phyloP scores from a whole-genome alignment of 2,888 invertebrate species.

The Aspidiotus rigidus region DNA sequence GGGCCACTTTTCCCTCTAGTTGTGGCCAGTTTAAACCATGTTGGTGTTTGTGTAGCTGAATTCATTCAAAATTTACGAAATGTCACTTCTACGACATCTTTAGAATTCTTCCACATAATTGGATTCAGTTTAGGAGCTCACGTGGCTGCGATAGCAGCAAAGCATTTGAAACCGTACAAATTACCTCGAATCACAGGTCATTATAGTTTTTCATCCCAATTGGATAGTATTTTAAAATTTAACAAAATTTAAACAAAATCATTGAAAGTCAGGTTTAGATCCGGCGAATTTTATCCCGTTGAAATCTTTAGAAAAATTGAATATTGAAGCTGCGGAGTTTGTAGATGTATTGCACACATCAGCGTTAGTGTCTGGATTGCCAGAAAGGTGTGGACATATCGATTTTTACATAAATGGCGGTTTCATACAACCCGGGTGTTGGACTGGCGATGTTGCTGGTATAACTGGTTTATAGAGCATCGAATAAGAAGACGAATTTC shows the following conservation, averaged over 20 bases:
- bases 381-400: constrained; percentile 56
- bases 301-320: constrained; percentile 49
- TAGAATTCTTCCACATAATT: constrained; percentile 48
- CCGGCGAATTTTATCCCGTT: constrained; percentile 53
- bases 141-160: constrained; percentile 44
- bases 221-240: background rate
- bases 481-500: too few species aligned
- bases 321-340: constrained; percentile 54
- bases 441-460: constrained; percentile 41
- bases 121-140: constrained; percentile 60
- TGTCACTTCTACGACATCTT: constrained; percentile 14
- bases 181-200: constrained; percentile 52
- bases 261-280: constrained; percentile 45
- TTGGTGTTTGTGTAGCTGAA: constrained; percentile 53
- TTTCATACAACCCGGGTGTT: constrained; percentile 57
- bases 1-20: constrained; percentile 51
- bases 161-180: constrained; percentile 46
- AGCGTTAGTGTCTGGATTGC: constrained; percentile 57
- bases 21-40: constrained; percentile 53
- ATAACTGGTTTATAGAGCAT: too few species aligned
- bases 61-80: constrained; percentile 40
- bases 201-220: background rate
- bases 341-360: constrained; percentile 66
- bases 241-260: background rate
- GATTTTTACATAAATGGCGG: constrained; percentile 68